Conservation (phyloP, 2,113 vertebrate genomes). For the Triplophysa tibetana region DNA sequence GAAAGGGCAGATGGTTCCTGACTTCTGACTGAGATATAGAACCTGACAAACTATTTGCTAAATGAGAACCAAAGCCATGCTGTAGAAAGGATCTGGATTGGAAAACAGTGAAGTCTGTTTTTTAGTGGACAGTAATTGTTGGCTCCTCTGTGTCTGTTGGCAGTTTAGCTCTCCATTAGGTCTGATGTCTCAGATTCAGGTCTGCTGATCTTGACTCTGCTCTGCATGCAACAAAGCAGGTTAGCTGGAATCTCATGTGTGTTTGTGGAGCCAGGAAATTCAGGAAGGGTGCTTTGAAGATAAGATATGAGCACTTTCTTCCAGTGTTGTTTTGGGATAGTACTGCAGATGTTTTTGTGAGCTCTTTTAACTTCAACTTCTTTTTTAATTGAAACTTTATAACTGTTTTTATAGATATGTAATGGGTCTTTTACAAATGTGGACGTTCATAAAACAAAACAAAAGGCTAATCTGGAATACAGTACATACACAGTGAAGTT, state of each 20-base stretch:
- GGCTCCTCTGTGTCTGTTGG: neutral
- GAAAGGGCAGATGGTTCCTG: neutral
- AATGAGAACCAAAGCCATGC: neutral
- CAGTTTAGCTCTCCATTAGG: slow-evolving; percentile 6
- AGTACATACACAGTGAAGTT: no score
- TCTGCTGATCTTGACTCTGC: slow-evolving; percentile 18
- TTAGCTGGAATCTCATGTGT: slow-evolving; percentile 19
- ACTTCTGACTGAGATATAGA: neutral
- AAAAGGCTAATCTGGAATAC: no score
- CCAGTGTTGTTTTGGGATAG: neutral
- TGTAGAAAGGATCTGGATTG: neutral
- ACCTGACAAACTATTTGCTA: neutral
- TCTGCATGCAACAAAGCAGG: neutral
- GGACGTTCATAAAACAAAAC: neutral
- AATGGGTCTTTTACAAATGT: neutral
- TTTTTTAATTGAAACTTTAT: neutral
- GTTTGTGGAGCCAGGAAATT: slow-evolving; percentile 6
- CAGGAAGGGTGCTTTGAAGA: slow-evolving; percentile 26
- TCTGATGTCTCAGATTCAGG: slow-evolving; percentile 4
- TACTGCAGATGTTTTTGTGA: neutral
- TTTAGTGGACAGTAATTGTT: neutral
- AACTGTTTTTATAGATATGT: neutral
- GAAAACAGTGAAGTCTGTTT: neutral
- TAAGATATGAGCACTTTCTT: slow-evolving; percentile 24
- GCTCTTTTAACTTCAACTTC: neutral